Evolutionary conservation across 2,888 invertebrate species (phyloP).

Genomic region (Oscheius sp.): DNA sequence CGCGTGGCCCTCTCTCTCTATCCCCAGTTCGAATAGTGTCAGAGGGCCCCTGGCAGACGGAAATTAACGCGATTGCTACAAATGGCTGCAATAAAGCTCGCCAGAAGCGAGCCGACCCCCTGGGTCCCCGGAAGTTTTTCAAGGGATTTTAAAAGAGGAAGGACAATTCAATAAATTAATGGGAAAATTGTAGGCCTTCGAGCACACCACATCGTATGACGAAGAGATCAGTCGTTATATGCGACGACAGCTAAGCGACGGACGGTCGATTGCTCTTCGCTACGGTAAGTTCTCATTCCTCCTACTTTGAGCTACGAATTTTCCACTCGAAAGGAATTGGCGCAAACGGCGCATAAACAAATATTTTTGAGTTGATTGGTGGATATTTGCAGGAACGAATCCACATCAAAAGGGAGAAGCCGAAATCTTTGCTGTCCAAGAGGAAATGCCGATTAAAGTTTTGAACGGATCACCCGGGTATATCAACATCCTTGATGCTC

Average conservation of each 20-base stretch:
- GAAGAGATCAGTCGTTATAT: slow-evolving; percentile 92
- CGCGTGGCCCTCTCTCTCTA: background rate
- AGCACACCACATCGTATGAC: slow-evolving; percentile 93
- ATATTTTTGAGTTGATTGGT: no score
- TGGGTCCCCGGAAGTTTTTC: slow-evolving; percentile 3
- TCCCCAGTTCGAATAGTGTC: no score
- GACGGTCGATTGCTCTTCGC: slow-evolving; percentile 58
- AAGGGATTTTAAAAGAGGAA: no score
- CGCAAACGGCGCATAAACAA: background rate
- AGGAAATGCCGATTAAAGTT: slow-evolving; percentile 83
- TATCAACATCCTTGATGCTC: slow-evolving; percentile 94
- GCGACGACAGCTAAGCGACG: slow-evolving; percentile 81
- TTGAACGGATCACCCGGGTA: slow-evolving; percentile 94
- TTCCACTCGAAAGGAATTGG: background rate
- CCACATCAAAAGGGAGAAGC: slow-evolving; percentile 81
- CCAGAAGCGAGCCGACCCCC: slow-evolving; percentile 7
- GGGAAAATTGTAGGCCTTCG: slow-evolving; percentile 83
- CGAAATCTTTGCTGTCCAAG: slow-evolving; percentile 61
- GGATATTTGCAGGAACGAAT: slow-evolving; percentile 83
- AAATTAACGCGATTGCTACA: slow-evolving; percentile 28
- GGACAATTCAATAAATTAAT: no score
- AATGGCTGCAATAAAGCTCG: slow-evolving; percentile 27
- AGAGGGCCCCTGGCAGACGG: slow-evolving; percentile 27
- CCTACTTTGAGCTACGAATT: no score
- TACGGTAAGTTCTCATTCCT: slow-evolving; percentile 76